Percentiles rank a stretch among this genome's conserved stretches.
phyloP scores from a whole-genome alignment of 2,888 invertebrate genomes.

The Spisula subtruncata region DNA sequence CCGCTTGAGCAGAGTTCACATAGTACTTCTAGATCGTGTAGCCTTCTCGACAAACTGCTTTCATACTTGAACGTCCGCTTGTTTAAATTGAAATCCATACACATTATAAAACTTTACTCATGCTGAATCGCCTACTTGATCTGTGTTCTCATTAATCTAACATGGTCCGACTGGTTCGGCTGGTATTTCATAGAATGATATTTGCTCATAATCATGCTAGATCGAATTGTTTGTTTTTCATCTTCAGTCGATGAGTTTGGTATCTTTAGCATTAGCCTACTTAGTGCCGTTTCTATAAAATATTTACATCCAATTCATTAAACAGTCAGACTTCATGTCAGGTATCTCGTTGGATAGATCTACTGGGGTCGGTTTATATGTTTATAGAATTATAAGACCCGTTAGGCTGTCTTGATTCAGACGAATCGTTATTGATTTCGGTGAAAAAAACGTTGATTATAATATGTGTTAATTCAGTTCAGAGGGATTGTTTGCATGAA shows the following conservation, averaged over 20 bases:
- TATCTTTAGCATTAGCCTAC: background rate
- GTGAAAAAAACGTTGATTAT: background rate
- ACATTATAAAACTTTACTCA: no score
- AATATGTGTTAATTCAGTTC: background rate
- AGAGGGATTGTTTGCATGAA: background rate
- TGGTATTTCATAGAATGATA: background rate
- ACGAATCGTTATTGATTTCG: background rate
- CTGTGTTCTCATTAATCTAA: background rate
- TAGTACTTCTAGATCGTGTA: background rate
- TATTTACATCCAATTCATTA: slow-evolving; percentile 4
- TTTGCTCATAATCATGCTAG: background rate
- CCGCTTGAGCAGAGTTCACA: background rate
- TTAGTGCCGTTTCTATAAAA: background rate
- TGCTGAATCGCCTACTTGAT: background rate
- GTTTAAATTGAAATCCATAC: no score
- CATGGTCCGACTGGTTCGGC: no score
- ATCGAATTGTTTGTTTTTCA: slow-evolving; percentile 5
- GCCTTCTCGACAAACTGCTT: no score
- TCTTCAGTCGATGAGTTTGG: background rate
- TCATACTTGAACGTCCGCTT: no score
- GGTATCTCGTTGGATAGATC: background rate
- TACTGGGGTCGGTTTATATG: background rate
- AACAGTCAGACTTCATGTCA: background rate
- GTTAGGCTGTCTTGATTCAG: background rate
- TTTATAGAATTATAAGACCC: background rate